phyloP scores from a whole-genome alignment of 1,140 invertebrate genomes.

The Holotrichia oblita region DNA sequence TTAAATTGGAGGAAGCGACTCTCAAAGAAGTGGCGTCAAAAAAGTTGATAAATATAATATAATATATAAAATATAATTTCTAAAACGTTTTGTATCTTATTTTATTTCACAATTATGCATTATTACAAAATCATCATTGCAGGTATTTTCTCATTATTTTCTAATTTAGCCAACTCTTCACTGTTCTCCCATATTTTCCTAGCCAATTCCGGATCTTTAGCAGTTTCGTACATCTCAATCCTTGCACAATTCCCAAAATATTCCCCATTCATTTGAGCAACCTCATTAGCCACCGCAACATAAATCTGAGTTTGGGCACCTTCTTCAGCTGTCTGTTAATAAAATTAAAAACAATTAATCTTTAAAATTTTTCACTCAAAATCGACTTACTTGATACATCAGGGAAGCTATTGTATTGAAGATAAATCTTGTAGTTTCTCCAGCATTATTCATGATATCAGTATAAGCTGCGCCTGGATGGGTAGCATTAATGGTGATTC shows the following conservation, averaged over 20 bases:
- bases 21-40: too few relatives aligned
- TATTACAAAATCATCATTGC: too few relatives aligned
- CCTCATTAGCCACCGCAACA: constrained; percentile 65
- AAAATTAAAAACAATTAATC: too few relatives aligned
- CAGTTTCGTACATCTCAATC: background rate
- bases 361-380: too few relatives aligned
- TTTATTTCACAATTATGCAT: too few relatives aligned
- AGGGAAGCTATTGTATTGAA: too few relatives aligned
- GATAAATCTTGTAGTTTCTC: too few relatives aligned
- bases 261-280: constrained; percentile 65
- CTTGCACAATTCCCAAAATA: constrained; percentile 69
- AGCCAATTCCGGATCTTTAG: background rate
- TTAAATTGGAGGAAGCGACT: too few relatives aligned
- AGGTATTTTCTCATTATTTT: background rate
- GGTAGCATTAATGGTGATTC: constrained; percentile 81
- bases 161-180: constrained; percentile 19
- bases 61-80: too few relatives aligned
- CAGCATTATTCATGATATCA: constrained; percentile 36
- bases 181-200: constrained; percentile 10
- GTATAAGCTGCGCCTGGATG: constrained; percentile 73
- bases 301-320: constrained; percentile 69
- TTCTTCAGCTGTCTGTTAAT: constrained; percentile 55
- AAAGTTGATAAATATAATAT: too few relatives aligned
- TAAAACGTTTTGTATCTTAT: too few relatives aligned
- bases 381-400: too few relatives aligned